phyloP scores from a whole-genome alignment of 2,797 vertebrate genomes.

The Cetoscarus ocellatus region DNA sequence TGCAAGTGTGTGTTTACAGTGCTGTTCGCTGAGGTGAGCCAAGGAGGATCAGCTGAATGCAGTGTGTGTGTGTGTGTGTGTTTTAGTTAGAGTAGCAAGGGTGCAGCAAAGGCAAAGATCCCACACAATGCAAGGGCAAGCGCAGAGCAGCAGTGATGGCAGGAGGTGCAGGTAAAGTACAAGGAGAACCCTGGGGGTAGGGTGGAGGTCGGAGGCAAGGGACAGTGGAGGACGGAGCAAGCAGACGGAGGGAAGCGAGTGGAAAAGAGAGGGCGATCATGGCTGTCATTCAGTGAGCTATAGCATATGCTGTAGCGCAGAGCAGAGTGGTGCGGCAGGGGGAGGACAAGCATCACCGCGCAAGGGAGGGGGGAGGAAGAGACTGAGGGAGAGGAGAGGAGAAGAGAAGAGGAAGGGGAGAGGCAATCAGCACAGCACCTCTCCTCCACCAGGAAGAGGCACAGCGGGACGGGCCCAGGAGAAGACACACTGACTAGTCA shows the following conservation, averaged over 20 bases:
- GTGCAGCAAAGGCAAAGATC: conserved; percentile 70
- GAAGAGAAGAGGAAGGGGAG: conserved; percentile 22
- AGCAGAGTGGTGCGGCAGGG: conserved; percentile 80
- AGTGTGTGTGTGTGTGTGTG: conserved; percentile 54
- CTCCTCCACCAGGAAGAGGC: conserved; percentile 56
- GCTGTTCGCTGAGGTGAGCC: conserved; percentile 66
- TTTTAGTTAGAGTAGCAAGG: conserved; percentile 68
- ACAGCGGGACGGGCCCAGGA: conserved; percentile 67
- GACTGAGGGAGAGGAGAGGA: conserved; percentile 31
- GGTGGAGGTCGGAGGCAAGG: conserved; percentile 63
- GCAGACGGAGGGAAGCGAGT: conserved; percentile 39
- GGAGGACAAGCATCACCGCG: conserved; percentile 76
- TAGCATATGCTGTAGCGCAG: conserved; percentile 82
- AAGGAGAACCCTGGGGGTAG: conserved; percentile 74
- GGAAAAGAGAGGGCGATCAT: conserved; percentile 71
- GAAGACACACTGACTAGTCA: conserved; percentile 49
- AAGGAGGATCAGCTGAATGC: conserved; percentile 70
- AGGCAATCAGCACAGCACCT: conserved; percentile 73
- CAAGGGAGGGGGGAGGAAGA: conserved; percentile 58
- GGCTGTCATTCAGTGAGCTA: conserved; percentile 81
- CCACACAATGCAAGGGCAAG: conserved; percentile 75
- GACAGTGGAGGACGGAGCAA: conserved; percentile 43
- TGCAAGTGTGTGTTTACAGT: conserved; percentile 56
- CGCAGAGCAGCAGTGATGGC: conserved; percentile 63
- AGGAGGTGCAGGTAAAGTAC: conserved; percentile 72